Evolutionary conservation across 2,888 invertebrate species (phyloP).

Genomic region (Branchipolynoe longqiensis): DNA sequence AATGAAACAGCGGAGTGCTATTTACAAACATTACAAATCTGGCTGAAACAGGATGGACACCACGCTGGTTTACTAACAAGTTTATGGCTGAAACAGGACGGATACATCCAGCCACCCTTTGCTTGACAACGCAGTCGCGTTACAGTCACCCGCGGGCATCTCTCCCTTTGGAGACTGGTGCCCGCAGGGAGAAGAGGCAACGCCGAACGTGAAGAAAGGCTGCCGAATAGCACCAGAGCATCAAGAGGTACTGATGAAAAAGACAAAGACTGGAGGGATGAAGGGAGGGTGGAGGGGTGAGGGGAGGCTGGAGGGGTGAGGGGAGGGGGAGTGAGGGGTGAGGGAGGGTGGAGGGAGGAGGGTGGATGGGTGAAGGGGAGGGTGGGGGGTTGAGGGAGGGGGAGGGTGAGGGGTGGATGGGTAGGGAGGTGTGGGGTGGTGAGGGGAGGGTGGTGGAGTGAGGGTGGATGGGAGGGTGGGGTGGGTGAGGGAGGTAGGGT

Average conservation of each 20-base stretch:
- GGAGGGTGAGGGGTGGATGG: conserved; percentile 46
- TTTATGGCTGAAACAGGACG: not conserved
- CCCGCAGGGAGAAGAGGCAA: not conserved
- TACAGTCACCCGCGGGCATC: no score
- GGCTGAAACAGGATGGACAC: no score
- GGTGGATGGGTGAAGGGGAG: no score
- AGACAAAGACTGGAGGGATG: conserved; percentile 31
- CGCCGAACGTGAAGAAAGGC: not conserved
- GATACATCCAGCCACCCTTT: not conserved
- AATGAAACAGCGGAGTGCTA: no score
- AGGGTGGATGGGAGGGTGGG: no score
- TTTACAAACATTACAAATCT: no score
- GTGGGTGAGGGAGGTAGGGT: no score
- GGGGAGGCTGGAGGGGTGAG: not conserved
- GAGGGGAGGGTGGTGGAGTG: no score
- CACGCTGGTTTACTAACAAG: no score
- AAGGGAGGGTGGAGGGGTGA: conserved; percentile 25
- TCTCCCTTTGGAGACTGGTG: conserved; percentile 37
- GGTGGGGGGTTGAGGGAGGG: not conserved
- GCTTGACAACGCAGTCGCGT: not conserved
- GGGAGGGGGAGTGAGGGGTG: conserved; percentile 10
- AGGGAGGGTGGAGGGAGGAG: no score
- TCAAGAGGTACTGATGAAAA: conserved; percentile 2
- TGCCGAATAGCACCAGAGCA: not conserved
- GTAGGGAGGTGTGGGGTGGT: not conserved